Conservation (phyloP, 1,140 invertebrate genomes). For the Steinernema feltiae region DNA sequence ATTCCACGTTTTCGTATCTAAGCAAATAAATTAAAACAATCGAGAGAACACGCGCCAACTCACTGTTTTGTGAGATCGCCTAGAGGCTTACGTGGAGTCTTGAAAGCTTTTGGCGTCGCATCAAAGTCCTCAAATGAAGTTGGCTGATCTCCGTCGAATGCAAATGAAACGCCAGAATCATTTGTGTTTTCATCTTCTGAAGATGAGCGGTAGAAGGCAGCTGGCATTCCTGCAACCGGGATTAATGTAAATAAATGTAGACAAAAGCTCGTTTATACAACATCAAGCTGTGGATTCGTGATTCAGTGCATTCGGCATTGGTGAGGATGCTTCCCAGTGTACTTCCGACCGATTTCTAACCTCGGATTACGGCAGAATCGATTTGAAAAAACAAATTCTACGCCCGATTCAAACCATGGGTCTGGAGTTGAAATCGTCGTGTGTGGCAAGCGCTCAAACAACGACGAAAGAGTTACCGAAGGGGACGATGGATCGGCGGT, state of each 20-base stretch:
- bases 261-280: background rate
- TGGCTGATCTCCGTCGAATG: background rate
- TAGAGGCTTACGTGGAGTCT: background rate
- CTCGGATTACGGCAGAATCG: background rate
- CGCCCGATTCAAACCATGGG: background rate
- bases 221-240: background rate
- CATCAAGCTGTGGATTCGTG: background rate
- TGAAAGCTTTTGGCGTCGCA: background rate
- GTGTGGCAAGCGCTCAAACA: background rate
- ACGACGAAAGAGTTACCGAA: background rate
- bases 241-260: background rate
- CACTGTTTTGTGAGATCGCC: background rate
- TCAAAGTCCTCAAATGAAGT: background rate
- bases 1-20: background rate
- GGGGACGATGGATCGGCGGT: background rate
- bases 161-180: background rate
- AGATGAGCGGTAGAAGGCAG: background rate
- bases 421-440: background rate
- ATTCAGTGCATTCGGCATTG: too few species aligned
- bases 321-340: too few species aligned
- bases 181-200: slow-evolving; percentile 7
- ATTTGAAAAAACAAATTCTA: background rate
- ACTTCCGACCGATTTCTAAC: background rate
- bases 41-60: background rate
- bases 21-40: background rate